Percentiles rank a stretch among this genome's conserved stretches.
These are phyloP conservation scores for Heliocidaris erythrogramma DNA, from an alignment of 35 echinoderm and acorn worm species.

Conservation along the genomic window DNA sequence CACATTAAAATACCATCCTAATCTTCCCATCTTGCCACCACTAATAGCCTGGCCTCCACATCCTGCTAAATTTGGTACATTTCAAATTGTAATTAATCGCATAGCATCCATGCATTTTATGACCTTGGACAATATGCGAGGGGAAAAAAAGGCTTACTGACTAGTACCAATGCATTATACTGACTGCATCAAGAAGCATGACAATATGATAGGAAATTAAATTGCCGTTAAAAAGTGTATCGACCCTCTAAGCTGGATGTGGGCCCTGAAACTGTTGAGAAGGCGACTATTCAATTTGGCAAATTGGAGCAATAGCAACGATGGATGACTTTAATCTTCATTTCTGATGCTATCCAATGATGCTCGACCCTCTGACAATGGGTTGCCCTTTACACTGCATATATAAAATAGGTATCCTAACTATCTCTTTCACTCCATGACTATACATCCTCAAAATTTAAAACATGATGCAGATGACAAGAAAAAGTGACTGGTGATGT, in stretches of 20 bases:
- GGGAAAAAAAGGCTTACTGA: not conserved
- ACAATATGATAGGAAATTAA: not conserved
- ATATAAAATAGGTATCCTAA: not conserved
- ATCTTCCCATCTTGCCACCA: not conserved
- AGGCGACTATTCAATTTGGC: not conserved
- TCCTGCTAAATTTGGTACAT: not conserved
- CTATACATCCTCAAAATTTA: not conserved
- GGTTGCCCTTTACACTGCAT: not conserved
- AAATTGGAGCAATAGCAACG: not conserved
- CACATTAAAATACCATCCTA: not conserved
- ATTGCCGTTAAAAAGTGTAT: not conserved
- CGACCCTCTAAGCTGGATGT: not conserved
- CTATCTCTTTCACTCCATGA: not conserved
- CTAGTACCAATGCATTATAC: not conserved
- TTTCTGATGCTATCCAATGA: not conserved
- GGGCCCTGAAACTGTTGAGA: not conserved
- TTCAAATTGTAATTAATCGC: not conserved
- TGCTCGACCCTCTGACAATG: not conserved
- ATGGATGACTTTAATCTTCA: conserved; percentile 12
- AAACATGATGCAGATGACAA: not conserved
- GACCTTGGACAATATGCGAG: not conserved
- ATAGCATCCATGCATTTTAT: not conserved
- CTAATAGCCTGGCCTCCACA: not conserved
- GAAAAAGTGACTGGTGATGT: not conserved
- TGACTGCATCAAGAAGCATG: not conserved